Percentiles rank a stretch among this genome's conserved stretches.
These are phyloP conservation scores for Heteromyza rotundicornis DNA, from an alignment of 2,888 invertebrate species.

Conservation along the genomic window DNA sequence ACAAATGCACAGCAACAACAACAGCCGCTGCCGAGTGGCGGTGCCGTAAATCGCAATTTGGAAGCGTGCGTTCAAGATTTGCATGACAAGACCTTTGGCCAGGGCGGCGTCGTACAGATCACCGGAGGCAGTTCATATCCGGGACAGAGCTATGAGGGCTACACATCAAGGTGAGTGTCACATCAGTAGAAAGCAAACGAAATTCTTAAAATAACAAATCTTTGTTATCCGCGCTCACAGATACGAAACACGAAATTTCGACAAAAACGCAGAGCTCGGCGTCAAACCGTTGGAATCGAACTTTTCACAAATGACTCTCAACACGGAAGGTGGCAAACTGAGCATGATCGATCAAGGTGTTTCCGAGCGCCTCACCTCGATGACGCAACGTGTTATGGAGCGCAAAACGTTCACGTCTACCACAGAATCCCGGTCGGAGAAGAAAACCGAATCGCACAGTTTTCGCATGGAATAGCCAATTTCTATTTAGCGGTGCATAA, in stretches of 20 bases:
- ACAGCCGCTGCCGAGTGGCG: slow-evolving; percentile 31
- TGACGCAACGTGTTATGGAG: slow-evolving; percentile 62
- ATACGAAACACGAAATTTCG: slow-evolving; percentile 62
- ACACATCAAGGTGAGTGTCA: slow-evolving; percentile 68
- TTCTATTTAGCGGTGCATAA: background rate
- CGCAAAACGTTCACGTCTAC: slow-evolving; percentile 61
- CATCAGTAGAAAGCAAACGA: background rate
- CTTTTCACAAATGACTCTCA: slow-evolving; percentile 59
- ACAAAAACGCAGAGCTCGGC: slow-evolving; percentile 48
- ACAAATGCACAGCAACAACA: slow-evolving; percentile 19
- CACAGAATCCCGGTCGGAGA: slow-evolving; percentile 60
- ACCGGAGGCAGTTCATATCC: slow-evolving; percentile 52
- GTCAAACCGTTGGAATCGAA: slow-evolving; percentile 55
- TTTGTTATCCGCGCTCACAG: slow-evolving; percentile 33
- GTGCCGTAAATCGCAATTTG: slow-evolving; percentile 51
- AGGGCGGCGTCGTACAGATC: slow-evolving; percentile 56
- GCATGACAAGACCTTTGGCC: slow-evolving; percentile 62
- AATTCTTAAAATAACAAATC: slow-evolving; percentile 11
- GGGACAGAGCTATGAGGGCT: slow-evolving; percentile 69
- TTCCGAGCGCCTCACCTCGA: slow-evolving; percentile 59
- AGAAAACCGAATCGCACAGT: slow-evolving; percentile 61
- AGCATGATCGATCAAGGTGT: slow-evolving; percentile 59
- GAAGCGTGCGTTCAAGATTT: slow-evolving; percentile 62
- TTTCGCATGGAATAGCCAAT: slow-evolving; percentile 58
- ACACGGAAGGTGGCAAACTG: slow-evolving; percentile 57